phyloP scores from a whole-genome alignment of 1,140 invertebrate genomes.

The Euschistus heros region DNA sequence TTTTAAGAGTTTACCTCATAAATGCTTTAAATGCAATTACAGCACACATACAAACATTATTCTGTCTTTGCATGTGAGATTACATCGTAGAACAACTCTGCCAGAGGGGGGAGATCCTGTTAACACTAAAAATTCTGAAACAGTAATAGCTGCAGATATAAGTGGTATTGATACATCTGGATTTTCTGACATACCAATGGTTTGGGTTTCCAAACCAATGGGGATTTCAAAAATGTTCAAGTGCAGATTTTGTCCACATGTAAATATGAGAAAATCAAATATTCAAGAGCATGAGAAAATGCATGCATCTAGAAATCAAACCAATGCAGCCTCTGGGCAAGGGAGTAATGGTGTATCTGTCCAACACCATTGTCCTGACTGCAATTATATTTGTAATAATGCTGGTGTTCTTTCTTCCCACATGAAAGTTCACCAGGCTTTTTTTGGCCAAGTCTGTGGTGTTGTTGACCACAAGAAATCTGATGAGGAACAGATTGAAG shows the following conservation, averaged over 20 bases:
- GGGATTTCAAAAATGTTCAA: constrained; percentile 74
- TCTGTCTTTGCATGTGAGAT: constrained; percentile 20
- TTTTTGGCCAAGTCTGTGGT: constrained; percentile 55
- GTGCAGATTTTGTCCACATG: constrained; percentile 73
- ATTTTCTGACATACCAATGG: constrained; percentile 45
- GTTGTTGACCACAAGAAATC: constrained; percentile 49
- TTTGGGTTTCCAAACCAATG: constrained; percentile 58
- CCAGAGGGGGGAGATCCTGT: background rate
- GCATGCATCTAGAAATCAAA: constrained; percentile 46
- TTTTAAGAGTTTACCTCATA: constrained; percentile 20
- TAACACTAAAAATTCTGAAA: constrained; percentile 11
- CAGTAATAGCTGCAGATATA: constrained; percentile 15
- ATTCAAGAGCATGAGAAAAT: constrained; percentile 79
- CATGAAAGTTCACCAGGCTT: constrained; percentile 62
- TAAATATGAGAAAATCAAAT: constrained; percentile 63
- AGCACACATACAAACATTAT: constrained; percentile 22
- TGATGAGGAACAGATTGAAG: constrained; percentile 56
- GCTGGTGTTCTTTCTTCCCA: constrained; percentile 63
- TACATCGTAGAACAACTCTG: constrained; percentile 7
- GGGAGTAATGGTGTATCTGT: constrained; percentile 32
- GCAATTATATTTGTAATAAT: constrained; percentile 69
- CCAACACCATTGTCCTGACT: constrained; percentile 52
- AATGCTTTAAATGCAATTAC: constrained; percentile 23
- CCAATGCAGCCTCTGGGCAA: constrained; percentile 23
- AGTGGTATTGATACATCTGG: constrained; percentile 20